Evolutionary conservation across 2,797 vertebrate genomes (phyloP).

Genomic region (Gouania willdenowi): DNA sequence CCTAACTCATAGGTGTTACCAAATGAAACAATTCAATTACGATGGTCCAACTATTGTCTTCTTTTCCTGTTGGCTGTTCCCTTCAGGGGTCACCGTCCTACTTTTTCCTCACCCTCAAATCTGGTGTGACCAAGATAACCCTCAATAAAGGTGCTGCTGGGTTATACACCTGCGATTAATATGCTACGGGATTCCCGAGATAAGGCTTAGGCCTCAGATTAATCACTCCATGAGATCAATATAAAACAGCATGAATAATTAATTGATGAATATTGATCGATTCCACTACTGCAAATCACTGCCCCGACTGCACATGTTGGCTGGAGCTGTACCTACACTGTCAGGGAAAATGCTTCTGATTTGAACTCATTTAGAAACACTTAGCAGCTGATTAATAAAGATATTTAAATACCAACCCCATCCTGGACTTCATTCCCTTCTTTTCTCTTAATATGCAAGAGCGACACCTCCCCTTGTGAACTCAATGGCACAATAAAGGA

Average conservation of each 20-base stretch:
- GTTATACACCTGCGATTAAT: constrained; percentile 49
- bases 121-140: constrained; percentile 14
- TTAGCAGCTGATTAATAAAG: constrained; percentile 17
- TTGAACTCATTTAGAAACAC: constrained; percentile 2
- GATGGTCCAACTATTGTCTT: too few relatives aligned
- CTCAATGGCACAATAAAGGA: constrained; percentile 48
- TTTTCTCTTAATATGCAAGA: constrained; percentile 64
- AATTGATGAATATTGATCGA: constrained; percentile 20
- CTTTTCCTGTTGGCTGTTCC: neutral
- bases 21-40: too few relatives aligned
- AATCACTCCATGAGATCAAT: constrained; percentile 37
- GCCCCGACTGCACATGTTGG: too few relatives aligned
- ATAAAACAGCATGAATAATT: constrained; percentile 41
- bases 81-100: neutral
- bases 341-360: constrained; percentile 8
- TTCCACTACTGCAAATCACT: too few relatives aligned
- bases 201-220: constrained; percentile 5
- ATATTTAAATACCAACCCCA: constrained; percentile 54
- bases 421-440: constrained; percentile 40
- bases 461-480: constrained; percentile 63
- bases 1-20: too few relatives aligned
- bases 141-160: neutral
- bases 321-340: constrained; percentile 10
- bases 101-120: constrained; percentile 1
- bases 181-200: constrained; percentile 19